These are phyloP conservation scores for Chaetops frenatus DNA, from an alignment of 2,113 vertebrate species.

Conservation along the genomic window DNA sequence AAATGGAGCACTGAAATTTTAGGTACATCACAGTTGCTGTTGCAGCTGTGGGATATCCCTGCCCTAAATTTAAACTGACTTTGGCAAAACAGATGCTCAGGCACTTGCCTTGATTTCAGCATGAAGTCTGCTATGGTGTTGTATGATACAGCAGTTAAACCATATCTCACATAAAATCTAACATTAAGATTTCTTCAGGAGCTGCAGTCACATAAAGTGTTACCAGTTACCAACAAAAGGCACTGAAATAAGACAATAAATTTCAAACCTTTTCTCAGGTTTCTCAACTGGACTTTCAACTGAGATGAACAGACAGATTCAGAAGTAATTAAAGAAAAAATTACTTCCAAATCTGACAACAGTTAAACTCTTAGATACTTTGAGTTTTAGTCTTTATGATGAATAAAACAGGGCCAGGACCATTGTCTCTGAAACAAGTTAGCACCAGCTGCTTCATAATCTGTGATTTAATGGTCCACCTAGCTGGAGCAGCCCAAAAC, in stretches of 20 bases:
- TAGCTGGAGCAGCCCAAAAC: neutral
- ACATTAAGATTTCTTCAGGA: neutral
- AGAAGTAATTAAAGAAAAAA: neutral
- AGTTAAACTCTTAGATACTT: neutral
- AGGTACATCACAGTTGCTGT: neutral
- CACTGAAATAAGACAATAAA: neutral
- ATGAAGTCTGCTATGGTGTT: neutral
- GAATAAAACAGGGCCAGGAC: neutral
- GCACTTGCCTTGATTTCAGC: neutral
- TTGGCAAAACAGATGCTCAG: neutral
- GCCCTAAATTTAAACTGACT: neutral
- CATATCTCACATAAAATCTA: neutral
- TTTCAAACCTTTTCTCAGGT: neutral
- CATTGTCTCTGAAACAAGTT: neutral
- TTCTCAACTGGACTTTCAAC: neutral
- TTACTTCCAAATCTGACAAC: neutral
- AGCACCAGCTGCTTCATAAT: rapidly evolving
- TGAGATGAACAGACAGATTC: neutral
- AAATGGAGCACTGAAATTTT: neutral
- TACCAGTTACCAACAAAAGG: neutral
- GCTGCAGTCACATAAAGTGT: neutral
- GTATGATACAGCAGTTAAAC: neutral
- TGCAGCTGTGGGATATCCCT: neutral
- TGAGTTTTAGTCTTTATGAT: neutral
- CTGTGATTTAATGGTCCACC: rapidly evolving